Conservation (phyloP, 2,797 vertebrate genomes). For the Enteromius mattozi region DNA sequence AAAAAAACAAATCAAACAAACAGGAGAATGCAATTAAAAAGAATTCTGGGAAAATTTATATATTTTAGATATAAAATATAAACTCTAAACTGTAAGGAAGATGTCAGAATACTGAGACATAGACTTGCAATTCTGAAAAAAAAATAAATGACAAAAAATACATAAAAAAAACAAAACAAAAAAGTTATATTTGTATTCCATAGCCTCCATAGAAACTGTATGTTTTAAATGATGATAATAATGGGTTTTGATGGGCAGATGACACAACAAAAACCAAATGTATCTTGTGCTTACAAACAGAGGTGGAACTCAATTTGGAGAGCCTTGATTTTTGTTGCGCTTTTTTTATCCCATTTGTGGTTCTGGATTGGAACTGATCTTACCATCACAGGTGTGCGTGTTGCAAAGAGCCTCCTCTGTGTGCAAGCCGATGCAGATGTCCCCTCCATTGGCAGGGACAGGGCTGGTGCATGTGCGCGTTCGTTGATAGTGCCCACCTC, state of each 20-base stretch:
- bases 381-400: slow-evolving; percentile 95
- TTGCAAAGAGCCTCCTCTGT: slow-evolving; percentile 97
- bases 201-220: neutral
- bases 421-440: slow-evolving; percentile 97
- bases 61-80: neutral
- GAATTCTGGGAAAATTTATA: neutral
- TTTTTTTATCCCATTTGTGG: neutral
- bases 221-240: slow-evolving; percentile 27
- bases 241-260: slow-evolving; percentile 23
- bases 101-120: neutral
- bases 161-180: neutral
- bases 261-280: neutral
- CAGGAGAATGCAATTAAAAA: neutral
- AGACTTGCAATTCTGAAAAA: neutral
- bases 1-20: no score
- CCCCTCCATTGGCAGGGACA: slow-evolving; percentile 83
- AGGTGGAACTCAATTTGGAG: slow-evolving; percentile 13
- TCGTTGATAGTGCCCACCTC: slow-evolving; percentile 95
- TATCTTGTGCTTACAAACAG: slow-evolving; percentile 53
- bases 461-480: slow-evolving; percentile 94
- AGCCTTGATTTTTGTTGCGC: neutral
- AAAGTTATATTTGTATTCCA: neutral
- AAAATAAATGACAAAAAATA: neutral
- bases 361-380: slow-evolving; percentile 48
- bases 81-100: neutral